Evolutionary conservation across 2,113 vertebrate species (phyloP).

Genomic region (Trichomycterus rosablanca): DNA sequence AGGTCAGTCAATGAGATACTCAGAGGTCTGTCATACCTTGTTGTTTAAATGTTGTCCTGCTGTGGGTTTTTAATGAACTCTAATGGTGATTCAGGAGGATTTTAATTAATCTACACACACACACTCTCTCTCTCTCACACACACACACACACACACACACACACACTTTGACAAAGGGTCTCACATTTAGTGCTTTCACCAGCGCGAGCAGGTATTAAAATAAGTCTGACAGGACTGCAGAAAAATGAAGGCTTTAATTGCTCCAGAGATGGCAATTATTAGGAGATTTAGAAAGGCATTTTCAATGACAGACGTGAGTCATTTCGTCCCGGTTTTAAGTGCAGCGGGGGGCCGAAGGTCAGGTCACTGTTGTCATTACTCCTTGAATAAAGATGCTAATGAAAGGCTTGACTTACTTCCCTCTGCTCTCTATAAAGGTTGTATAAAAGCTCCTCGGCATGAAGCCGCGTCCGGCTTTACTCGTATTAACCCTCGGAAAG

Average conservation of each 20-base stretch:
- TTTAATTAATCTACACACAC: conserved; percentile 64
- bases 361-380: conserved; percentile 58
- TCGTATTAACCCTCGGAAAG: conserved; percentile 35
- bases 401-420: conserved; percentile 58
- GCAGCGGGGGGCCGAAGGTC: conserved; percentile 57
- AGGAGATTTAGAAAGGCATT: conserved; percentile 65
- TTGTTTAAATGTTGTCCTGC: conserved; percentile 68
- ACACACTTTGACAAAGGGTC: conserved; percentile 55
- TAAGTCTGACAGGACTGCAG: conserved; percentile 60
- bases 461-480: conserved; percentile 30
- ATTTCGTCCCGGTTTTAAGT: conserved; percentile 59
- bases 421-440: conserved; percentile 47
- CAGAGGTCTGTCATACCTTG: conserved; percentile 49
- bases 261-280: conserved; percentile 69
- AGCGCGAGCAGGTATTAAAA: conserved; percentile 57
- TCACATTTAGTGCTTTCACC: conserved; percentile 47
- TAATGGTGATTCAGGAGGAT: conserved; percentile 68
- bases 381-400: conserved; percentile 64
- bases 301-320: conserved; percentile 59
- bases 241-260: conserved; percentile 69
- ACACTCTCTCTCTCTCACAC: conserved; percentile 37
- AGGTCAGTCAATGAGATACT: conserved; percentile 19
- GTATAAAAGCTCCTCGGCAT: conserved; percentile 41
- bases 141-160: conserved; percentile 20
- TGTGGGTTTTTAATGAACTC: conserved; percentile 67